Percentiles rank a stretch among this genome's conserved stretches.
Evolutionary conservation across 2,113 vertebrate genomes (phyloP).

Genomic region (Galeopterus variegatus): DNA sequence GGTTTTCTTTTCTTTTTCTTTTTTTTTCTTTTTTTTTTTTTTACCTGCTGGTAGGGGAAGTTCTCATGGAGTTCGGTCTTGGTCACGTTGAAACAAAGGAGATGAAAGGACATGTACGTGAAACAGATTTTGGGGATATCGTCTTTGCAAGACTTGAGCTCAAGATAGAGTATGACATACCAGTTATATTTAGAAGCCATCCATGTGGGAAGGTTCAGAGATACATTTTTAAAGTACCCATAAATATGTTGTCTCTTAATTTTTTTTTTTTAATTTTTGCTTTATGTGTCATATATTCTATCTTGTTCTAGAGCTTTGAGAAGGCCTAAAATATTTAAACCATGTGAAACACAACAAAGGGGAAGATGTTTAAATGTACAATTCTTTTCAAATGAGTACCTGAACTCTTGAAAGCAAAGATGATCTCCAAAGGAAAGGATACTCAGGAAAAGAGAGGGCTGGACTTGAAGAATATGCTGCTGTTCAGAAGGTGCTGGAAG

Average conservation of each 20-base stretch:
- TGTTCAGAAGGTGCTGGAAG: background rate
- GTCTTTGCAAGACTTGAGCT: background rate
- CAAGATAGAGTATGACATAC: background rate
- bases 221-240: background rate
- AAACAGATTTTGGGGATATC: background rate
- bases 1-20: background rate
- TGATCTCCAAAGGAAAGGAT: background rate
- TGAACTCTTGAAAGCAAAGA: background rate
- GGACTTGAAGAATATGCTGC: accelerated
- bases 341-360: slow-evolving; percentile 25
- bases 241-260: background rate
- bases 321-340: slow-evolving; percentile 48
- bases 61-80: background rate
- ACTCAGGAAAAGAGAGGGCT: background rate
- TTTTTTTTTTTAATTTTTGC: background rate
- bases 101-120: background rate
- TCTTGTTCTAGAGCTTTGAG: slow-evolving; percentile 10
- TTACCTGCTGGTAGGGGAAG: background rate
- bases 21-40: background rate
- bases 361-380: background rate
- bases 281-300: background rate
- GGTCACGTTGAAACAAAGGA: background rate
- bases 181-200: background rate
- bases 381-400: background rate
- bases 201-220: background rate